Evolutionary conservation across 2,797 vertebrate species (phyloP), one percentile per base, ranked within the genome.

Genomic region (Danio albolineatus): DNA sequence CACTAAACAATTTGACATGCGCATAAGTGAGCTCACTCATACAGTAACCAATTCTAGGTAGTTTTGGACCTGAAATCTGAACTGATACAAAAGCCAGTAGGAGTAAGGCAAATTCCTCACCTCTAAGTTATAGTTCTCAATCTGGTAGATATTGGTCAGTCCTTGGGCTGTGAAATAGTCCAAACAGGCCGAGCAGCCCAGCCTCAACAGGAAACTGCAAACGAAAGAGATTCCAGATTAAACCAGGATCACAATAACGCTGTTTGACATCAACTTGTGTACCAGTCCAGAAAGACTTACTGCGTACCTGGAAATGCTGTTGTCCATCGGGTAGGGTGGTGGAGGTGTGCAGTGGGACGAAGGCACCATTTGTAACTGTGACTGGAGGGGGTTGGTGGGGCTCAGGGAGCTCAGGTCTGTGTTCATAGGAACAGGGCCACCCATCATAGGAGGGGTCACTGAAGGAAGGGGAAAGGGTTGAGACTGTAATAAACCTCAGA

Each of bases 91-190:
- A 64, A 53, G n/a, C 5, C 62, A 13, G 19, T 51, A 79, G 49
- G 78, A 73, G 69, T 73, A 64, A 64, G 78, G 78, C 60, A 79
- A 79, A 79, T 79, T 71, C 95, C 96, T 98, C 96, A 99, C 98
- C 97, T 99, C 98, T 94, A 99, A 94, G 93, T 96, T 98, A 94
- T 97, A 99, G 94, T 98, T 97, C 93, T 99, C 98, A 94, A 99
- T 99, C 96, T 99, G 98, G 97, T 99, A 99, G 95, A 99, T 98
- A 95, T 95, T 99, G 94, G 92, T 99, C 95, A 99, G 94, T 89
- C 98, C 98, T 89, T 99, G 98, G 94, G 97, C 96, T 94, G 98
- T 98, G 96, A 99, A 99, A 96, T 97, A 99, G 93, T 99, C 98
- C 96, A 98, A 89, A 94, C 98, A 99, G 93, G 97, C 97, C 91